Conservation (phyloP, 2,888 invertebrate species). For the Noctua janthe region DNA sequence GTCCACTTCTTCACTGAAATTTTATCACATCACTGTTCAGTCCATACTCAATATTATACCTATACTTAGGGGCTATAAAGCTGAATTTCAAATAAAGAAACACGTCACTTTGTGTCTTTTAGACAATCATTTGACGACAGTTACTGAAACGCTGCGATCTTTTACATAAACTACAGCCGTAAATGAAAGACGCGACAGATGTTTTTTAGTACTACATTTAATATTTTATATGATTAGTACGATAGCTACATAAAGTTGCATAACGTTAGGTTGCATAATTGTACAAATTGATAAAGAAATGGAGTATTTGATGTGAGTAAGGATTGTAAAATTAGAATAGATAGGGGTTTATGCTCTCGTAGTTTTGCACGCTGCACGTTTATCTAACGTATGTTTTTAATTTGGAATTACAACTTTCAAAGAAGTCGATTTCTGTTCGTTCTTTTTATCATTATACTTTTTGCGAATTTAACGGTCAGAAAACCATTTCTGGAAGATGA, state of each 20-base stretch:
- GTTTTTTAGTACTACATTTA: slow-evolving; percentile 37
- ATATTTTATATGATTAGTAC: slow-evolving; percentile 35
- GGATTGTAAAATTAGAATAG: slow-evolving; percentile 43
- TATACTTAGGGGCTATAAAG: slow-evolving; percentile 31
- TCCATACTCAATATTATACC: slow-evolving; percentile 23
- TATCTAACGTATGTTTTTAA: slow-evolving; percentile 26
- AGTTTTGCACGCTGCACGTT: slow-evolving; percentile 59
- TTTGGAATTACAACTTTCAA: slow-evolving; percentile 23
- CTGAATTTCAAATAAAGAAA: slow-evolving; percentile 22
- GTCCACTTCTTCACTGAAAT: slow-evolving; percentile 67
- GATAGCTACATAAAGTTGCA: slow-evolving; percentile 28
- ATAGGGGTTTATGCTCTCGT: slow-evolving; percentile 41
- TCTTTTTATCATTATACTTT: slow-evolving; percentile 26
- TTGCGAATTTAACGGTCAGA: slow-evolving; percentile 34
- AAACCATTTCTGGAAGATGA: slow-evolving; percentile 50
- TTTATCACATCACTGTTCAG: slow-evolving; percentile 52
- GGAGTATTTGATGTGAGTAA: slow-evolving; percentile 30
- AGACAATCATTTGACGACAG: slow-evolving; percentile 35
- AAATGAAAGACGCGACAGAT: slow-evolving; percentile 56
- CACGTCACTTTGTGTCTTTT: slow-evolving; percentile 15
- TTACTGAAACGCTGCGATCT: slow-evolving; percentile 41
- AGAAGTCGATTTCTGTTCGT: slow-evolving; percentile 12
- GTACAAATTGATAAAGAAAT: slow-evolving; percentile 26
- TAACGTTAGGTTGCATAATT: slow-evolving; percentile 27
- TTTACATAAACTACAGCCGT: slow-evolving; percentile 45